Evolutionary conservation across 2,797 vertebrate species (phyloP).

Genomic region (Mus minutoides): DNA sequence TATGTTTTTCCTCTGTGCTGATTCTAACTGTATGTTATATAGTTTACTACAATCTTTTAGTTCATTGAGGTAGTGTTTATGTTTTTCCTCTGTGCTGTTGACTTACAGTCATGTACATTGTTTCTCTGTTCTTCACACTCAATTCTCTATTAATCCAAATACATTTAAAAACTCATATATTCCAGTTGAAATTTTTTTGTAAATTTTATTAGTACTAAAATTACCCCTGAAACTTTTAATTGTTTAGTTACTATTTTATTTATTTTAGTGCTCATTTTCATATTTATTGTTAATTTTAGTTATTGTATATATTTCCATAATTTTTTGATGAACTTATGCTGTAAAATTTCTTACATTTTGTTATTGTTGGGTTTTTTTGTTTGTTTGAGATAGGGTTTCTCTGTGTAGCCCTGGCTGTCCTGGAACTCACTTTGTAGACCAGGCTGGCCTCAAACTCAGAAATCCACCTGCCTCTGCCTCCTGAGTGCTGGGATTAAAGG

Average conservation of each 20-base stretch:
- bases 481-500: too few relatives aligned
- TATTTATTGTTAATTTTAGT: background rate
- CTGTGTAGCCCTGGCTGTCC: too few relatives aligned
- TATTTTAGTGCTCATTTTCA: background rate
- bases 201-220: background rate
- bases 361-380: too few relatives aligned
- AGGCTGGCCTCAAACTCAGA: too few relatives aligned
- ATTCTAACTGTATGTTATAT: background rate
- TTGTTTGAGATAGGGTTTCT: too few relatives aligned
- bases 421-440: too few relatives aligned
- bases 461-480: too few relatives aligned
- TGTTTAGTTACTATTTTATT: background rate
- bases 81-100: background rate
- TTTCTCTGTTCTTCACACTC: background rate
- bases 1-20: constrained; percentile 2
- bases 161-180: background rate
- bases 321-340: background rate
- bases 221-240: background rate
- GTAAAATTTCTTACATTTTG: background rate
- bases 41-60: background rate
- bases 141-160: background rate
- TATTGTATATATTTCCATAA: background rate
- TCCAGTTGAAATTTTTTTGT: background rate
- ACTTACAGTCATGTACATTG: background rate
- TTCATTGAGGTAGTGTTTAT: background rate